Conservation (phyloP, 2,113 vertebrate genomes). For the Galbula dea region DNA sequence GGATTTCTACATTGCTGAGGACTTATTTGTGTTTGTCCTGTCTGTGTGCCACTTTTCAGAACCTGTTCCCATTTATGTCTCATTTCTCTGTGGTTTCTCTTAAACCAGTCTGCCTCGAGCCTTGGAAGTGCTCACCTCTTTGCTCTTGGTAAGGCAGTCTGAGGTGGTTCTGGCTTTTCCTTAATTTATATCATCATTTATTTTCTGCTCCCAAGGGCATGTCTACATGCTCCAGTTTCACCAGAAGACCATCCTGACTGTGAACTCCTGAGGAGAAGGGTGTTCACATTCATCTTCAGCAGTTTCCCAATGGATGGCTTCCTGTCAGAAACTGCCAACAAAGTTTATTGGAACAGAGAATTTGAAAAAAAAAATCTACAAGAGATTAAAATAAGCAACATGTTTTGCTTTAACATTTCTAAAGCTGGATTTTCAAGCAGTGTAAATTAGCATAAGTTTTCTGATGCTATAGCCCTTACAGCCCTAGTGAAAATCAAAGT, state of each 20-base stretch:
- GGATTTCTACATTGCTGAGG: background rate
- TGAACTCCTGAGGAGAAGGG: background rate
- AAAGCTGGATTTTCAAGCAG: background rate
- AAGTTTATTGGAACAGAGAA: background rate
- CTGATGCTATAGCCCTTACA: background rate
- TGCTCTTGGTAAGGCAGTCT: background rate
- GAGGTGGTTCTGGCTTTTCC: background rate
- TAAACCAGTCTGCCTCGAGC: background rate
- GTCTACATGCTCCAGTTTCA: background rate
- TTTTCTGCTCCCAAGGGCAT: background rate
- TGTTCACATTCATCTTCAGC: background rate
- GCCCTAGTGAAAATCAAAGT: background rate
- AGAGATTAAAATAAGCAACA: slow-evolving; percentile 18
- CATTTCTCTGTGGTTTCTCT: slow-evolving; percentile 7
- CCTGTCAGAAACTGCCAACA: background rate
- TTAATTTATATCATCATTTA: background rate
- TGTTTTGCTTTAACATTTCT: slow-evolving; percentile 5
- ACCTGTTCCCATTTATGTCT: slow-evolving; percentile 17
- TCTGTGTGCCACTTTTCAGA: background rate
- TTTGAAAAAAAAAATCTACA: background rate
- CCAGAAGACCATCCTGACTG: background rate
- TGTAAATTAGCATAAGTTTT: background rate
- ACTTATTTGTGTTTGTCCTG: background rate
- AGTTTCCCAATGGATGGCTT: background rate
- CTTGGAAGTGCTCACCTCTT: background rate